Evolutionary conservation across 2,888 invertebrate genomes (phyloP).

Genomic region (Vanessa cardui): DNA sequence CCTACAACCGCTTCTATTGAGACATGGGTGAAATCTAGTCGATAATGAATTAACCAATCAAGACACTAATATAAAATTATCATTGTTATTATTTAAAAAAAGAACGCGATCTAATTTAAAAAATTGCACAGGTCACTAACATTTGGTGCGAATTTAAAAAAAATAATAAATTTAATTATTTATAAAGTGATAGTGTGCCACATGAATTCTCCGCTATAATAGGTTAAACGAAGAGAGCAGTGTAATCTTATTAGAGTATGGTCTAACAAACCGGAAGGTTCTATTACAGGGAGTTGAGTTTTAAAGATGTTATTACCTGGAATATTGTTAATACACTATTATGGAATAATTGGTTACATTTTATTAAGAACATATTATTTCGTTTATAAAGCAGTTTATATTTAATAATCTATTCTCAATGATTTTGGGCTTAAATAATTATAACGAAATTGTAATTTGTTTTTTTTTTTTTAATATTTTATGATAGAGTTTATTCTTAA

Average conservation of each 20-base stretch:
- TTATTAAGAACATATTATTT: no score
- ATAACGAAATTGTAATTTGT: no score
- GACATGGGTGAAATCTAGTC: neutral
- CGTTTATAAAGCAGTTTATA: no score
- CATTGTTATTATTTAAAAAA: neutral
- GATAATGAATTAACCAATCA: neutral
- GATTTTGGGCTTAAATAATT: no score
- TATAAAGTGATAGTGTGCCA: neutral
- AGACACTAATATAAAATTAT: no score
- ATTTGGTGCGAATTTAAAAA: neutral
- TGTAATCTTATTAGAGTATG: conserved; percentile 25
- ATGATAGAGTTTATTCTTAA: no score
- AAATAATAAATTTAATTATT: no score
- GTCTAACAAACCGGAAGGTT: conserved; percentile 31
- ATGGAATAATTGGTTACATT: neutral
- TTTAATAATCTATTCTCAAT: no score
- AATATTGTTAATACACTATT: conserved; percentile 13
- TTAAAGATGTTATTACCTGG: conserved; percentile 29
- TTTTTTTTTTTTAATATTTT: no score
- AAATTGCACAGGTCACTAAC: neutral
- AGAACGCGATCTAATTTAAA: neutral
- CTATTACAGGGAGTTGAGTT: conserved; percentile 31
- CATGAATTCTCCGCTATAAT: conserved; percentile 3
- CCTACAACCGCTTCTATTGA: no score
- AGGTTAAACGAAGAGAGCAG: conserved; percentile 21